phyloP scores from a whole-genome alignment of 2,888 invertebrate species.

The Dolichomitus sp. region DNA sequence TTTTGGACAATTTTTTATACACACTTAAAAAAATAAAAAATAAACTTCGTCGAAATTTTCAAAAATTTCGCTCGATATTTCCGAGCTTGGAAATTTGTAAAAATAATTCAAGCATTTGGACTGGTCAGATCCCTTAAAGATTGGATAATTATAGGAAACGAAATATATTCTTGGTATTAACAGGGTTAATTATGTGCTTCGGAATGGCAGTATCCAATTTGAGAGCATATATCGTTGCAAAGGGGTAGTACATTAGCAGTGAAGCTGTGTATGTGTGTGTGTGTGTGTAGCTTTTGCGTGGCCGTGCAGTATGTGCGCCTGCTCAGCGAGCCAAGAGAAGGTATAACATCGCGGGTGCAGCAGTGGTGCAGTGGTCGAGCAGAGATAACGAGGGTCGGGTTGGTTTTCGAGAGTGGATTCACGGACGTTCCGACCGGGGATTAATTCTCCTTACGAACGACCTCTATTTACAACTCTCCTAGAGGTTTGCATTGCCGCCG shows the following conservation, averaged over 20 bases:
- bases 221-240: constrained; percentile 24
- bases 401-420: constrained; percentile 68
- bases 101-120: background rate
- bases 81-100: background rate
- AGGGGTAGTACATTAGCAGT: constrained; percentile 36
- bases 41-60: no score
- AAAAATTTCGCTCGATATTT: no score
- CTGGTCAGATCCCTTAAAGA: background rate
- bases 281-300: constrained; percentile 25
- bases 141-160: constrained; percentile 3
- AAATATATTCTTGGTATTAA: background rate
- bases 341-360: constrained; percentile 43
- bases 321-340: constrained; percentile 48
- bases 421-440: constrained; percentile 58
- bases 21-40: no score
- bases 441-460: constrained; percentile 66
- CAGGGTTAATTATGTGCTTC: constrained; percentile 5
- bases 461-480: constrained; percentile 64
- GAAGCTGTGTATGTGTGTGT: background rate
- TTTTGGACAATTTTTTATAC: no score
- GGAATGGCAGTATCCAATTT: constrained; percentile 29
- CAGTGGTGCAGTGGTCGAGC: constrained; percentile 60
- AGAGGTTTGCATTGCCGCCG: constrained; percentile 27
- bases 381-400: constrained; percentile 68
- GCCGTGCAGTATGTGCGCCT: constrained; percentile 45